Evolutionary conservation across 2,113 vertebrate species (phyloP).

Genomic region (Leucopsar rothschildi): DNA sequence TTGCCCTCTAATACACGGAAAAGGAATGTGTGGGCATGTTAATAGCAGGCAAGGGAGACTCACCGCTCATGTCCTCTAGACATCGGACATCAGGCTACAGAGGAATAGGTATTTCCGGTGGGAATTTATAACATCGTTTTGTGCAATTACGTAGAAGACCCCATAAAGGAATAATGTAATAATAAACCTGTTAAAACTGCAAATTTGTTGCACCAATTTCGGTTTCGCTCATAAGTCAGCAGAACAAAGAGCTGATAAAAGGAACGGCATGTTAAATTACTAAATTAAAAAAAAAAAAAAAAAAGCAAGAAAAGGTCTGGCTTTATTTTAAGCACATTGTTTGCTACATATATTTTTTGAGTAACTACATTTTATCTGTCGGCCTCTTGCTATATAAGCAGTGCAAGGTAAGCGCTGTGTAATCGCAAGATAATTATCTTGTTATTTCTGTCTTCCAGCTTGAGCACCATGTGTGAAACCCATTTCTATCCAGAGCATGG

Average conservation of each 20-base stretch:
- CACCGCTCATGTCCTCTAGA: slow-evolving; percentile 61
- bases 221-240: slow-evolving; percentile 68
- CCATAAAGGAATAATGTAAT: slow-evolving; percentile 74
- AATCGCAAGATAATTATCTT: background rate
- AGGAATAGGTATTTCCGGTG: slow-evolving; percentile 52
- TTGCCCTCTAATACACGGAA: slow-evolving; percentile 62
- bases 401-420: background rate
- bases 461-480: background rate
- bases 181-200: slow-evolving; percentile 68
- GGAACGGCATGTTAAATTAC: slow-evolving; percentile 52
- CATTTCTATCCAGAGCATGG: background rate
- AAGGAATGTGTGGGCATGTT: slow-evolving; percentile 15
- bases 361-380: background rate
- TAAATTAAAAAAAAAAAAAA: slow-evolving; percentile 28
- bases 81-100: slow-evolving; percentile 17
- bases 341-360: slow-evolving; percentile 15
- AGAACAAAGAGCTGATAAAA: slow-evolving; percentile 71
- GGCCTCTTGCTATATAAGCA: background rate
- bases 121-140: slow-evolving; percentile 77
- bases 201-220: slow-evolving; percentile 68
- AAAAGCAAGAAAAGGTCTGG: background rate
- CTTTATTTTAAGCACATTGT: background rate
- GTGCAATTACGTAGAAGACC: slow-evolving; percentile 65
- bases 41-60: slow-evolving; percentile 54
- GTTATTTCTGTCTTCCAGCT: background rate